phyloP scores from a whole-genome alignment of 2,113 vertebrate genomes.

The Pholis gunnellus region DNA sequence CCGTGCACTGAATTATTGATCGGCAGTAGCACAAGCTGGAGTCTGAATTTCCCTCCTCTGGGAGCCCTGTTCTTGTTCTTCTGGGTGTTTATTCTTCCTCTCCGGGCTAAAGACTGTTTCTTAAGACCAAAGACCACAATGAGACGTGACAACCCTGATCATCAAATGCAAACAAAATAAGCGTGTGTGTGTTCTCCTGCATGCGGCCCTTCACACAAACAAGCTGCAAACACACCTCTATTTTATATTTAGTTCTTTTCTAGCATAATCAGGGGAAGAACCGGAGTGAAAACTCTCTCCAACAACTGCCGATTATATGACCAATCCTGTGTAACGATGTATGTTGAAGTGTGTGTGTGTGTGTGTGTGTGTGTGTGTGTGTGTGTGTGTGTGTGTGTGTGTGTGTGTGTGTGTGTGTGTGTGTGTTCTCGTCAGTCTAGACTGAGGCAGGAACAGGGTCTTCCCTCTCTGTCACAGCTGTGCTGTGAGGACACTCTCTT shows the following conservation, averaged over 20 bases:
- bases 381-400: not conserved
- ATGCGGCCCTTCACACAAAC: not conserved
- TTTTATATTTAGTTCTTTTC: not conserved
- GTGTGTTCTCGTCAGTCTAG: not conserved
- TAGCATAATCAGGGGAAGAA: not conserved
- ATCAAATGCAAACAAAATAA: not conserved
- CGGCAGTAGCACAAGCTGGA: not conserved
- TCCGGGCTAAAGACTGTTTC: not conserved
- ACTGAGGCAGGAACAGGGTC: not conserved
- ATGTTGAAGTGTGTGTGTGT: not conserved
- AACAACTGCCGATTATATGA: not conserved
- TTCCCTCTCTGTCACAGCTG: conserved; percentile 6
- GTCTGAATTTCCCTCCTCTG: not conserved
- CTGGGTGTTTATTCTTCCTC: not conserved
- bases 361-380: no score
- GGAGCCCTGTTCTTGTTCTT: not conserved
- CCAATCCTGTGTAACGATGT: not conserved
- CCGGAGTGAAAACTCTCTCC: not conserved
- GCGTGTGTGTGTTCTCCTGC: no score
- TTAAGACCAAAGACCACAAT: not conserved
- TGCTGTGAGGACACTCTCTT: not conserved
- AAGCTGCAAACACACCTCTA: not conserved
- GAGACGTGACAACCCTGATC: not conserved
- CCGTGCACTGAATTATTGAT: conserved; percentile 55
- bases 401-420: no score